Evolutionary conservation across 2,888 invertebrate species (phyloP).

Genomic region (Harpalus rufipes): DNA sequence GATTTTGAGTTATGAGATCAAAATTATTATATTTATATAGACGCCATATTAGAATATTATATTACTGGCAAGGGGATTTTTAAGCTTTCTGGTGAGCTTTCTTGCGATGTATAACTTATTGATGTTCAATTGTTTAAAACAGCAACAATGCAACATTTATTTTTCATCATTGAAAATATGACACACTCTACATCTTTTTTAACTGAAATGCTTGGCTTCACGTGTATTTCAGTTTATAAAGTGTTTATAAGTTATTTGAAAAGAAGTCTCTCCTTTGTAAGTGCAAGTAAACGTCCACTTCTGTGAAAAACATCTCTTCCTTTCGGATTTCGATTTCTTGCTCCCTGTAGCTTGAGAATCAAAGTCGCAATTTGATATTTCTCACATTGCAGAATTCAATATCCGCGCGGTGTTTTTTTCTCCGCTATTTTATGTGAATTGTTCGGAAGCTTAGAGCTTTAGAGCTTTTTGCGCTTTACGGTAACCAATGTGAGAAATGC

Average conservation of each 20-base stretch:
- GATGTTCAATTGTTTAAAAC: too few relatives aligned
- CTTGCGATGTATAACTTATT: too few relatives aligned
- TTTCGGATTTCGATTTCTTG: not conserved
- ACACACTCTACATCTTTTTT: too few relatives aligned
- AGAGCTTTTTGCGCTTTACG: conserved; percentile 47
- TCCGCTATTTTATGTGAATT: conserved; percentile 60
- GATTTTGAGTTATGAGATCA: too few relatives aligned
- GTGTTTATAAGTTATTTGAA: not conserved
- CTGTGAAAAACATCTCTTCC: not conserved
- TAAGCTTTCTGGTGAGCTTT: too few relatives aligned
- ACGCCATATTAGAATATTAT: too few relatives aligned
- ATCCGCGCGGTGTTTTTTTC: conserved; percentile 54
- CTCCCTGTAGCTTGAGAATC: conserved; percentile 12
- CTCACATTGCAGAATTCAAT: conserved; percentile 44
- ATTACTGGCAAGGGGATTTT: too few relatives aligned
- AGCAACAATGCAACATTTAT: too few relatives aligned
- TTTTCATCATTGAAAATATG: too few relatives aligned
- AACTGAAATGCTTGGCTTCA: too few relatives aligned
- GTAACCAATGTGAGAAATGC: conserved; percentile 62
- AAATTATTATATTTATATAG: too few relatives aligned
- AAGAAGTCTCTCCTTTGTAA: not conserved
- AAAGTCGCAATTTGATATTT: conserved; percentile 46
- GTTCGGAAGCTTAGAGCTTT: conserved; percentile 62
- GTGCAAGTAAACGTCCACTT: not conserved
- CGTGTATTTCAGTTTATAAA: not conserved